Evolutionary conservation across 92 coral and sea anemone genomes (phyloP), one percentile per base, ranked within the genome.

Genomic region (Muricea muricata): DNA sequence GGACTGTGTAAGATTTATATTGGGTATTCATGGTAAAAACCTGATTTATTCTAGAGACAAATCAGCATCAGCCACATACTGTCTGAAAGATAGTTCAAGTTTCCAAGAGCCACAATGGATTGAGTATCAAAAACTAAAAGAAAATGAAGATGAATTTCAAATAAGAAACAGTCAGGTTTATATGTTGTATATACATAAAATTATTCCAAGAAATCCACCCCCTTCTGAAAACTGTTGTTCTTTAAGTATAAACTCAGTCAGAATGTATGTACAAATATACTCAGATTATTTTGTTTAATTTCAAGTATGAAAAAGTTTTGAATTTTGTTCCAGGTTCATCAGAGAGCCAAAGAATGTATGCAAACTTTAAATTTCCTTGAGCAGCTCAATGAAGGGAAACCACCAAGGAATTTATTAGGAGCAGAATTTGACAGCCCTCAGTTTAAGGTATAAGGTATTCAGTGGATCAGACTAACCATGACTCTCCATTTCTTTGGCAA

Each of bases 51-150:
- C 10, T 35, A 96, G 99, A 84, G 99, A 96, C 65, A 66, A 75
- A 65, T 96, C 99, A 56, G 97, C 99, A 17, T 96, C 96, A 7
- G 96, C 94, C 11, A 93, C 99, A 11, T 96, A 88, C 82, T 65
- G 90, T 60, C 61, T 96, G 50, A 89, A 82, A 60, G 87, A 75
- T 31, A 91, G 83, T 24, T 73, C 86, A 73, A 85, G 69, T 29
- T 24, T 67, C 9, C 45, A 80, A 30, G 24, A 70, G 26, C 48
- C 46, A 39, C 92, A 96, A 39, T 96, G 99, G 99, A 76, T 96
- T 46, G 80, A 80, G 34, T 96, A 67, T 85, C 97, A 90, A 35
- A 76, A 61, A 55, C 74, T 89, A 30, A 73, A 75, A 47, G 87
- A 92, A 50, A 80, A 68, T 69, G 93, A 93, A 77, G 87, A 96